Evolutionary conservation across 2,888 invertebrate genomes (phyloP).

Genomic region (Elmis aenea): DNA sequence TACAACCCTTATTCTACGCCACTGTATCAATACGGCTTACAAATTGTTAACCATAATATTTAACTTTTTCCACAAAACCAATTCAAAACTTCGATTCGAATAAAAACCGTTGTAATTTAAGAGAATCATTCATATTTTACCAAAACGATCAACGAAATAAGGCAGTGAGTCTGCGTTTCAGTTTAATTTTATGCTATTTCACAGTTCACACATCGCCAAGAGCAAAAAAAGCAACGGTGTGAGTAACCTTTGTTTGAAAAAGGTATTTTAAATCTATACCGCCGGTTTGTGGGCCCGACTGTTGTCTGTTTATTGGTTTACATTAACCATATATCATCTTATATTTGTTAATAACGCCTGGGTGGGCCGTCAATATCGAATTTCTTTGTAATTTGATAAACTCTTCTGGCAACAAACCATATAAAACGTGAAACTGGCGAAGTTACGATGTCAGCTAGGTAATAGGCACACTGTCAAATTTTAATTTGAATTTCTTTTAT

Average conservation of each 20-base stretch:
- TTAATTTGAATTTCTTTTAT: no score
- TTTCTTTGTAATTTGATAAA: conserved; percentile 12
- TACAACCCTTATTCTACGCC: no score
- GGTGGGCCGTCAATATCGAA: conserved; percentile 11
- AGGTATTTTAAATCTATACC: conserved; percentile 19
- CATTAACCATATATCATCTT: conserved; percentile 14
- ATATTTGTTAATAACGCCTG: conserved; percentile 12
- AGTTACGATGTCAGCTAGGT: no score
- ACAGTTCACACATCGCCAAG: conserved; percentile 34
- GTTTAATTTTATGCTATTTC: conserved; percentile 40
- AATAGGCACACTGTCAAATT: no score
- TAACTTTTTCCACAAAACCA: no score
- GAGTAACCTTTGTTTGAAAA: conserved; percentile 25
- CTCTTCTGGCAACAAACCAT: no score
- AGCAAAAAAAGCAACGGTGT: conserved; percentile 19
- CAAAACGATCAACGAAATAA: conserved; percentile 31
- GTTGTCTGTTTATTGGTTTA: conserved; percentile 18
- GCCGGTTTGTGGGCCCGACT: conserved; percentile 13
- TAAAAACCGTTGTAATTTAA: conserved; percentile 31
- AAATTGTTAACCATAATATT: no score
- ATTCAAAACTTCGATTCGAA: no score
- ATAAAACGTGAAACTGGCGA: no score
- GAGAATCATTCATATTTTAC: conserved; percentile 36
- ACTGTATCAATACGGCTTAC: no score
- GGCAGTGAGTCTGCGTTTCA: conserved; percentile 31